Conservation (phyloP, 1,140 invertebrate species). For the Rhopalosiphum padi region DNA sequence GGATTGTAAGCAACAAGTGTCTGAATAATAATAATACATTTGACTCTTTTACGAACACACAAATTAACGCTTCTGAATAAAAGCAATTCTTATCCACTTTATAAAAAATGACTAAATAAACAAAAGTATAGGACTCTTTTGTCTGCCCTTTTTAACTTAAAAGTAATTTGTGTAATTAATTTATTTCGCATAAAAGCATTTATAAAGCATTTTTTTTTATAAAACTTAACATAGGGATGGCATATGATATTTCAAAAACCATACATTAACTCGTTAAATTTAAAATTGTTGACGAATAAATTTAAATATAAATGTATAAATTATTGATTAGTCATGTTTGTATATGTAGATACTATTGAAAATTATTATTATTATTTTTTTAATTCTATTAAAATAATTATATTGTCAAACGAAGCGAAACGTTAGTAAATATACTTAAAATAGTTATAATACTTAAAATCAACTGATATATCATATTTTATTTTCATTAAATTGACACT, state of each 20-base stretch:
- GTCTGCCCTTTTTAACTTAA: neutral
- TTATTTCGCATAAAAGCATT: neutral
- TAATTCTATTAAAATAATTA: neutral
- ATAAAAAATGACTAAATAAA: conserved; percentile 7
- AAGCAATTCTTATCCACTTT: neutral
- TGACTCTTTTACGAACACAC: neutral
- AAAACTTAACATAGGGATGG: neutral
- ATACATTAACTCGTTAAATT: neutral
- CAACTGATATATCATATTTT: neutral
- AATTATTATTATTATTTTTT: neutral
- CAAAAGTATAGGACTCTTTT: neutral
- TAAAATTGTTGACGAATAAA: neutral
- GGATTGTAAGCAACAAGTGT: neutral
- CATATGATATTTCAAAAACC: neutral
- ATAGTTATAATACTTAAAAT: neutral
- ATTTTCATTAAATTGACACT: neutral
- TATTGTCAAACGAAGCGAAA: neutral
- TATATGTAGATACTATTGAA: neutral
- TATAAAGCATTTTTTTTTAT: neutral
- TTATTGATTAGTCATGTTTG: neutral
- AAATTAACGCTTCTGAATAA: conserved; percentile 12
- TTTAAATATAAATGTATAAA: neutral
- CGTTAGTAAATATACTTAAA: neutral
- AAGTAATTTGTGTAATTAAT: neutral
- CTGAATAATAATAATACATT: conserved; percentile 19